These are phyloP conservation scores for Clinocottus analis DNA, from an alignment of 2,113 vertebrate species.

Conservation along the genomic window DNA sequence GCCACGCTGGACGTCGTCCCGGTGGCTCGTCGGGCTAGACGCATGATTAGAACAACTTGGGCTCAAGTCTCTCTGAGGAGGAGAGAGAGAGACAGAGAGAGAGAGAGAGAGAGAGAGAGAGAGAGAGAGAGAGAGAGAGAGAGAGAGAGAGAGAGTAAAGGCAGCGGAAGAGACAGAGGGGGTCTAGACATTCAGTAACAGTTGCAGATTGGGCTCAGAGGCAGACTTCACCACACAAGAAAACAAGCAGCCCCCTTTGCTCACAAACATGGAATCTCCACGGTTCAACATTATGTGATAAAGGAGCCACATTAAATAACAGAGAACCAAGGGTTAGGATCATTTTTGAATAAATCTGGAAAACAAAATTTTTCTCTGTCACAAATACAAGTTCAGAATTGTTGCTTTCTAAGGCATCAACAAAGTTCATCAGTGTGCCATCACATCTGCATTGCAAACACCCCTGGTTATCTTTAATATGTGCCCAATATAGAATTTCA, in stretches of 20 bases:
- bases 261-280: neutral
- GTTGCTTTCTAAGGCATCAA: neutral
- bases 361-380: neutral
- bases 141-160: conserved; percentile 8
- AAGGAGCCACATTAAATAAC: neutral
- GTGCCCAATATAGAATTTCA: neutral
- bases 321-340: neutral
- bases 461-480: neutral
- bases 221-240: conserved; percentile 10
- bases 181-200: conserved; percentile 34
- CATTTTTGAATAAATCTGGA: neutral
- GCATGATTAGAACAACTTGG: neutral
- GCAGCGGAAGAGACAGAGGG: conserved; percentile 17
- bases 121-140: neutral
- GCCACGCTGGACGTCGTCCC: conserved; percentile 47
- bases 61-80: neutral
- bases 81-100: conserved; percentile 3
- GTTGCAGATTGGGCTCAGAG: conserved; percentile 3
- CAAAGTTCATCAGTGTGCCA: neutral
- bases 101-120: neutral
- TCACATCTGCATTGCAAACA: neutral
- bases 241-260: conserved; percentile 14
- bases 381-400: neutral
- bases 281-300: neutral
- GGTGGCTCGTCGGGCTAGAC: conserved; percentile 3